Percentiles rank a stretch among this genome's conserved stretches.
These are phyloP conservation scores for Siphamia tubifer DNA, from an alignment of 2,113 vertebrate species.

Conservation along the genomic window DNA sequence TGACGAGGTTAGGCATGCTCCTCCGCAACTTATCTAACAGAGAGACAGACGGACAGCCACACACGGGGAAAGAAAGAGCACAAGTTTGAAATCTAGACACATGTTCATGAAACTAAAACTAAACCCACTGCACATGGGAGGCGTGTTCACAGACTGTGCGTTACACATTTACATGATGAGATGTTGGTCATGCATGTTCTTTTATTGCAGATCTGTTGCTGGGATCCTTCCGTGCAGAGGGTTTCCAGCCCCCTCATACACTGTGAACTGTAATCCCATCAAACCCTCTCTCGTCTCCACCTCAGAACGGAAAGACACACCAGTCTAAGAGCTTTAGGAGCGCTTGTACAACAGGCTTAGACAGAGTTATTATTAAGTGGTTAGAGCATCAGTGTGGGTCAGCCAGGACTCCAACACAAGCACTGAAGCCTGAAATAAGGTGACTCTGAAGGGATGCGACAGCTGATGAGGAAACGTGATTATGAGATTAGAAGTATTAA, in stretches of 20 bases:
- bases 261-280: slow-evolving; percentile 51
- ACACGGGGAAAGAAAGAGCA: neutral
- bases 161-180: neutral
- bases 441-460: too few relatives aligned
- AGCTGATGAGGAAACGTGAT: too few relatives aligned
- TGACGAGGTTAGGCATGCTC: slow-evolving; percentile 91
- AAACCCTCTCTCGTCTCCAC: neutral
- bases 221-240: neutral
- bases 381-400: neutral
- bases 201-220: neutral
- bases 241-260: neutral
- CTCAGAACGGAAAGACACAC: slow-evolving; percentile 9
- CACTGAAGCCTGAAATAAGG: neutral
- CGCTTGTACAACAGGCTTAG: slow-evolving; percentile 52
- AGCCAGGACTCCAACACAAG: neutral
- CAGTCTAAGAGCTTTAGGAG: slow-evolving; percentile 6
- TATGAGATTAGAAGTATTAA: neutral
- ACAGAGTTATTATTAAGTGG: slow-evolving; percentile 24
- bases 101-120: too few relatives aligned
- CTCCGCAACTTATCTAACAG: slow-evolving; percentile 89
- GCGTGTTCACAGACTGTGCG: neutral
- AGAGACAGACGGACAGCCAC: neutral
- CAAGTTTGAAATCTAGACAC: too few relatives aligned
- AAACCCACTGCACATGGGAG: too few relatives aligned
- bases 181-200: neutral